These are phyloP conservation scores for Nomada ruficornis DNA, from an alignment of 2,888 invertebrate genomes.

Conservation along the genomic window DNA sequence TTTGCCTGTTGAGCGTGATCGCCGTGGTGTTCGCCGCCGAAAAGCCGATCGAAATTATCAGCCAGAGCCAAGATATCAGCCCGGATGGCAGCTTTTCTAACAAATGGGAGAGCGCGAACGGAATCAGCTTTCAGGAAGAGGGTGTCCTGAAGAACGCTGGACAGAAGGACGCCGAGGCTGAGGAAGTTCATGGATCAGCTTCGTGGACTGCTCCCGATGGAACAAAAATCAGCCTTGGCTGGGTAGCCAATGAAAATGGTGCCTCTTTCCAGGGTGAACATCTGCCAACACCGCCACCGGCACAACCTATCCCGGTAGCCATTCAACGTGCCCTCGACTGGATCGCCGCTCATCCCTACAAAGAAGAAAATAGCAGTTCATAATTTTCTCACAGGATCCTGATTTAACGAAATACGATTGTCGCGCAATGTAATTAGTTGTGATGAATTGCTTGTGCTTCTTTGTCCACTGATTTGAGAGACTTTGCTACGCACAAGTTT, in stretches of 20 bases:
- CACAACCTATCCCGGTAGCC: conserved; percentile 80
- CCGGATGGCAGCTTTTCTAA: conserved; percentile 76
- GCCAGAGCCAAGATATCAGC: conserved; percentile 73
- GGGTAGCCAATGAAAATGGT: conserved; percentile 83
- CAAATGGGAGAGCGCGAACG: conserved; percentile 80
- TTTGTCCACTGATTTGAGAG: not conserved
- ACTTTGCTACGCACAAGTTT: not conserved
- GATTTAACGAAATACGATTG: not conserved
- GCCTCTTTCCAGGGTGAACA: conserved; percentile 83
- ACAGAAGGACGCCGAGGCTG: conserved; percentile 77
- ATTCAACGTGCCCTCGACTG: conserved; percentile 82
- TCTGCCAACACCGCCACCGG: conserved; percentile 82
- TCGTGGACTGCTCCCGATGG: conserved; percentile 84
- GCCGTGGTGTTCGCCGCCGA: conserved; percentile 51
- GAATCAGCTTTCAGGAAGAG: conserved; percentile 83
- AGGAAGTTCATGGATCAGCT: conserved; percentile 79
- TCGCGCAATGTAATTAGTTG: not conserved
- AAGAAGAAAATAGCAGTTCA: conserved; percentile 71
- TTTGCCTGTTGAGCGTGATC: conserved; percentile 50
- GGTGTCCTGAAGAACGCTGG: conserved; percentile 80
- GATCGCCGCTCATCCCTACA: conserved; percentile 77
- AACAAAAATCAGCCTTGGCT: conserved; percentile 79
- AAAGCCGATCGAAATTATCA: conserved; percentile 71
- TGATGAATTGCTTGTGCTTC: not conserved
- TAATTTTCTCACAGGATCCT: conserved; percentile 26